Evolutionary conservation across 2,113 vertebrate genomes (phyloP).

Genomic region (Phylloscopus trochilus): DNA sequence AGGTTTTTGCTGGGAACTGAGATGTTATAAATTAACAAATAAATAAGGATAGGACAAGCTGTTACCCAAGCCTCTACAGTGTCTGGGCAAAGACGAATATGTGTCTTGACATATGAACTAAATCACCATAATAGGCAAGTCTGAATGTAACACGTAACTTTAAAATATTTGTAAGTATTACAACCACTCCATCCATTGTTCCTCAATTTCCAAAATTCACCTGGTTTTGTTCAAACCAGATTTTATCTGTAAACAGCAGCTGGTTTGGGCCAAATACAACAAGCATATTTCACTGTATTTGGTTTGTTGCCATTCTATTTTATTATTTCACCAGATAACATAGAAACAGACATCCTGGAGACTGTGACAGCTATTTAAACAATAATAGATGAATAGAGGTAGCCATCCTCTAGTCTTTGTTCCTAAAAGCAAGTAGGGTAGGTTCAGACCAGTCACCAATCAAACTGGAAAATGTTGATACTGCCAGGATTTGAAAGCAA

Average conservation of each 20-base stretch:
- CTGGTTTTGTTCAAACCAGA: constrained; percentile 16
- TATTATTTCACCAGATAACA: constrained; percentile 40
- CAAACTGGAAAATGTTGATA: constrained; percentile 26
- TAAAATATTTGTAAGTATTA: neutral
- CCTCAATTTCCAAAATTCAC: constrained; percentile 25
- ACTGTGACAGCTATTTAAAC: constrained; percentile 56
- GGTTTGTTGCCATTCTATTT: constrained; percentile 47
- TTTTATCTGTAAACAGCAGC: constrained; percentile 49
- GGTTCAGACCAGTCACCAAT: constrained; percentile 27
- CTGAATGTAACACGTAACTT: neutral
- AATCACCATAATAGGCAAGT: constrained; percentile 3
- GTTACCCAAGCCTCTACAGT: neutral
- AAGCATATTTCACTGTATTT: constrained; percentile 45
- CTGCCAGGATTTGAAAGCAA: constrained; percentile 29
- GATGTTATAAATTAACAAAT: constrained; percentile 43
- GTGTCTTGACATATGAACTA: neutral
- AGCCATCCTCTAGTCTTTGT: constrained; percentile 25
- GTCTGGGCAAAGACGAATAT: neutral
- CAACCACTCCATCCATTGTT: neutral
- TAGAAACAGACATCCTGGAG: constrained; percentile 39
- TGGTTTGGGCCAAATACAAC: constrained; percentile 12
- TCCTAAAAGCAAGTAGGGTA: constrained; percentile 22
- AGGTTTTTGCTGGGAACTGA: neutral
- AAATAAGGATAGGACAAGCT: constrained; percentile 20
- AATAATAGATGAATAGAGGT: constrained; percentile 30